Evolutionary conservation across 2,113 vertebrate species (phyloP).

Genomic region (Rhagologus leucostigma): DNA sequence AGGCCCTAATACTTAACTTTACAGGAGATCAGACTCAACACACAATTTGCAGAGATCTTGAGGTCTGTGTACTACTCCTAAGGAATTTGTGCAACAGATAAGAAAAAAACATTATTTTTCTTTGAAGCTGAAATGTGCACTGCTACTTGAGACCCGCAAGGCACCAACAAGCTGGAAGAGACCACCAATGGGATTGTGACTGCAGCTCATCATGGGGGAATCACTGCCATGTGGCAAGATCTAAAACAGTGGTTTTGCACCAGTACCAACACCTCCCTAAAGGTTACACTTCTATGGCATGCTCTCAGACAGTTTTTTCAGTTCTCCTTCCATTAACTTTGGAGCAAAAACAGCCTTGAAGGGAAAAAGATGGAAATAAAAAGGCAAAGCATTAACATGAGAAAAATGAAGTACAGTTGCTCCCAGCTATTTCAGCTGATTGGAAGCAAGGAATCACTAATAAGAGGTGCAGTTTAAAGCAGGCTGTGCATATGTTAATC

Average conservation of each 20-base stretch:
- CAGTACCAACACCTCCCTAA: background rate
- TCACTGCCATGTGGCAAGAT: background rate
- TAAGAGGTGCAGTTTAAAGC: background rate
- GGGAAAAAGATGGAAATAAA: background rate
- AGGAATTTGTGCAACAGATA: background rate
- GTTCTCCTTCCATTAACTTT: background rate
- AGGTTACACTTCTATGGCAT: background rate
- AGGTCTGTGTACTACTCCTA: background rate
- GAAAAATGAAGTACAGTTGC: background rate
- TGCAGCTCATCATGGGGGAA: background rate
- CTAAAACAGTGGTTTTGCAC: background rate
- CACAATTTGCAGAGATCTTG: fast-evolving
- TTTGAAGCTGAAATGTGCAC: background rate
- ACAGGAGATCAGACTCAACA: background rate
- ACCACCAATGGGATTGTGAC: background rate
- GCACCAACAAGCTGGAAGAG: background rate
- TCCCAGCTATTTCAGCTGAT: background rate
- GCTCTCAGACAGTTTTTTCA: background rate
- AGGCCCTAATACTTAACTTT: background rate
- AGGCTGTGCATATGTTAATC: background rate
- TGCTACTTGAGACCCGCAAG: background rate
- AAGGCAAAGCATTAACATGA: background rate
- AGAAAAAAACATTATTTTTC: background rate
- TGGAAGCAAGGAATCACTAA: background rate
- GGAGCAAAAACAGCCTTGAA: background rate